phyloP scores from a whole-genome alignment of 2,797 vertebrate species.

The Echeneis naucrates region DNA sequence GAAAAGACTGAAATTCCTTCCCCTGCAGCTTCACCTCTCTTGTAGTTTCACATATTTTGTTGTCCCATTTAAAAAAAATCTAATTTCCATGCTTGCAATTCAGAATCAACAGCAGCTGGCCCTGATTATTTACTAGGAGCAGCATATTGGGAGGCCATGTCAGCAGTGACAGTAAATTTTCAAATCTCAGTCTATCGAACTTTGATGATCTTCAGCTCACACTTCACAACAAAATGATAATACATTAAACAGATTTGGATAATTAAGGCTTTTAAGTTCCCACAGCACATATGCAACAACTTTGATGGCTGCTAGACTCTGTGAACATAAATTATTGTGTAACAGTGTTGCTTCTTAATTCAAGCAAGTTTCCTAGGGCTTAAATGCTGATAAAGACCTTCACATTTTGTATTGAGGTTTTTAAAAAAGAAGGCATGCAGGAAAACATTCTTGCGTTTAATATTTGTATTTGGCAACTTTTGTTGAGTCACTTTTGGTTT shows the following conservation, averaged over 20 bases:
- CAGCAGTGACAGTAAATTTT: constrained; percentile 49
- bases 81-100: constrained; percentile 43
- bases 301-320: constrained; percentile 26
- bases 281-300: constrained; percentile 20
- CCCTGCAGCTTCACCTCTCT: not conserved
- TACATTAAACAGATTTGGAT: constrained; percentile 49
- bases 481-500: constrained; percentile 9
- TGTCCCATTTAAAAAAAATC: constrained; percentile 35
- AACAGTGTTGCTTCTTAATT: constrained; percentile 32
- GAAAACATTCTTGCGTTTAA: constrained; percentile 11
- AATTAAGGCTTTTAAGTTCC: constrained; percentile 29
- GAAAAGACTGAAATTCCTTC: not conserved
- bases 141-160: constrained; percentile 53
- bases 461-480: constrained; percentile 14
- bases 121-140: constrained; percentile 13
- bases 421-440: constrained; percentile 11
- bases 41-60: constrained; percentile 12
- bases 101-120: constrained; percentile 47
- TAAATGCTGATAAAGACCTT: constrained; percentile 22
- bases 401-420: not conserved
- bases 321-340: constrained; percentile 31
- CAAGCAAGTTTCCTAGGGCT: constrained; percentile 34
- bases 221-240: constrained; percentile 45
- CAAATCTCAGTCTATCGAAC: constrained; percentile 36
- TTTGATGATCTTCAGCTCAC: constrained; percentile 37